These are phyloP conservation scores for Cyrtonyx montezumae DNA, from an alignment of 2,113 vertebrate species.

Conservation along the genomic window DNA sequence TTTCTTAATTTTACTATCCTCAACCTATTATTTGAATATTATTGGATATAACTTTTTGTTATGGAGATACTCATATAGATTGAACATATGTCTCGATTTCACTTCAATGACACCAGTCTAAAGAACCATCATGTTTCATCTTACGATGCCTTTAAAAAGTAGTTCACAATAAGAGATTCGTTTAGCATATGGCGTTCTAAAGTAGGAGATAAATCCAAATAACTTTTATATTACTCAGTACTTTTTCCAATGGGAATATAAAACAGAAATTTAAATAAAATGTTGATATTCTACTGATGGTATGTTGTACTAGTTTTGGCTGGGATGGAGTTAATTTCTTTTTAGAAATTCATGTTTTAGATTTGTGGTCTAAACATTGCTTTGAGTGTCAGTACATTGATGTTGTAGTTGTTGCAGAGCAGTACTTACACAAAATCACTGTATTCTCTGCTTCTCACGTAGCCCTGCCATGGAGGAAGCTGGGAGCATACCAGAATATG, in stretches of 20 bases:
- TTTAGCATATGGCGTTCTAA: constrained; percentile 9
- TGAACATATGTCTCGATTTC: background rate
- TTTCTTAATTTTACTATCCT: background rate
- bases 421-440: background rate
- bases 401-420: background rate
- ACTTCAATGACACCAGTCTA: background rate
- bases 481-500: background rate
- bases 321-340: background rate
- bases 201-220: constrained; percentile 4
- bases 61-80: background rate
- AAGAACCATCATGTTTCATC: background rate
- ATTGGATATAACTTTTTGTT: background rate
- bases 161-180: background rate
- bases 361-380: background rate
- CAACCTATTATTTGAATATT: background rate
- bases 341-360: background rate
- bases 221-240: background rate
- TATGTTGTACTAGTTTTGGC: background rate
- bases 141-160: background rate
- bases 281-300: background rate
- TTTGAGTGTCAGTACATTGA: background rate
- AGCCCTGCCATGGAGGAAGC: background rate
- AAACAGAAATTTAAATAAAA: background rate
- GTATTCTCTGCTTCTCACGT: background rate
- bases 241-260: constrained; percentile 24